Evolutionary conservation across 1,140 invertebrate genomes (phyloP), one percentile per base, ranked within the genome.

Genomic region (Eurosta solidaginis): DNA sequence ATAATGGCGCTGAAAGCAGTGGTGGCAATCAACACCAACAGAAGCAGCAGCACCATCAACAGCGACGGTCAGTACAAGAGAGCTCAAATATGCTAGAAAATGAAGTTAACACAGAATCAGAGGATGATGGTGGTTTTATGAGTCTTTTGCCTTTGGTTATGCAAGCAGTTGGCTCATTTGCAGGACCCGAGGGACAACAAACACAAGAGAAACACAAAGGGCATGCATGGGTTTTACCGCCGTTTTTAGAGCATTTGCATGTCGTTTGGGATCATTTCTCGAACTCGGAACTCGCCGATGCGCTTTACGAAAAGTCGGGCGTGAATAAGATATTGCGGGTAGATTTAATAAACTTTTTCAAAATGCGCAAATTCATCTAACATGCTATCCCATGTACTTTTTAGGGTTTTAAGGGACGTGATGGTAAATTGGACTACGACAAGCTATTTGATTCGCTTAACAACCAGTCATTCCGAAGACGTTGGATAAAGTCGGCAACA

Each of bases 201-300:
- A 89, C 87, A 42, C 91, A 90, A 44, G 90, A 92, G 47, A 91
- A 91, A 29, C 93, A 94, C 79, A 87, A 85, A n/a, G 92, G 90
- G n/a, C 93, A 94, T 77, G 91, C 92, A 0, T 91, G 91, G 87
- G 92, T 92, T 79, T 85, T 95, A 78, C 93, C 94, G 0, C 94
- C 94, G 0, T 90, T 94, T 81, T 81, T 95, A 45, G 94, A 94
- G 81, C 93, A 92, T 76, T 80, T 92, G 1, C 93, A 94, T 82
- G 86, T 94, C 1, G 91, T 93, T 81, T 94, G 93, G 91, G 93
- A 95, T 79, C 91, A 94, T 54, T 95, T 95, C 82, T 92, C 93
- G 5, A 92, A 93, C 83, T 95, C 94, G 0, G 93, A 95, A 80
- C 87, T 95, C 0, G 94, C 93, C 0, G 92, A 91, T 81, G 91